phyloP scores from a whole-genome alignment of 1,140 invertebrate genomes.

The Megathymus violae region DNA sequence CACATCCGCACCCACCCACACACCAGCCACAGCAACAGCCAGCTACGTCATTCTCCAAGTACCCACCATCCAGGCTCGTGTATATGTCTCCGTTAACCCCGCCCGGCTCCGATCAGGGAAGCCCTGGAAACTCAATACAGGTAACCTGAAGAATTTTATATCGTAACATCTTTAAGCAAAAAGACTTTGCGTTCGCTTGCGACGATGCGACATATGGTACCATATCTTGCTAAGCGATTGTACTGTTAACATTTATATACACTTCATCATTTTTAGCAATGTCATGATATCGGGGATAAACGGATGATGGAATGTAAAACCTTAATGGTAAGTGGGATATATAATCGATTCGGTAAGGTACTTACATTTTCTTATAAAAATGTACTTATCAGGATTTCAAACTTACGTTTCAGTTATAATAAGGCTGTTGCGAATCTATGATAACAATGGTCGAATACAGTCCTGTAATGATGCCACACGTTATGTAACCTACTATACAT shows the following conservation, averaged over 20 bases:
- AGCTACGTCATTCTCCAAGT: constrained; percentile 67
- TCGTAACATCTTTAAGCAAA: constrained; percentile 2
- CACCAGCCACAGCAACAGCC: constrained; percentile 65
- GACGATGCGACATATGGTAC: constrained; percentile 84
- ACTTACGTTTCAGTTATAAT: too few relatives aligned
- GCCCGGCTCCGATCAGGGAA: constrained; percentile 92
- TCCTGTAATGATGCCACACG: too few relatives aligned
- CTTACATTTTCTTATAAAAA: too few relatives aligned
- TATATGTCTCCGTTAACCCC: constrained; percentile 92
- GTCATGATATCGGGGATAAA: constrained; percentile 29
- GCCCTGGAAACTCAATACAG: constrained; percentile 86
- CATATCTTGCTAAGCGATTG: constrained; percentile 83
- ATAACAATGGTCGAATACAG: too few relatives aligned
- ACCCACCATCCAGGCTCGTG: constrained; percentile 84
- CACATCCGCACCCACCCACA: constrained; percentile 78
- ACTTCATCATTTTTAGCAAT: constrained; percentile 32
- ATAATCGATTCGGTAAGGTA: constrained; percentile 17
- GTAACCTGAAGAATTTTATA: constrained; percentile 46
- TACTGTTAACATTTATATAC: constrained; percentile 22
- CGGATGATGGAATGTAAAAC: constrained; percentile 21
- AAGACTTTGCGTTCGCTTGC: constrained; percentile 48
- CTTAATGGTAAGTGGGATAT: constrained; percentile 23
- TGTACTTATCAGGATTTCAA: too few relatives aligned
- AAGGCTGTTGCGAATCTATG: too few relatives aligned
- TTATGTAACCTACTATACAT: too few relatives aligned